phyloP scores from a whole-genome alignment of 1,140 invertebrate species.

The roundworm (Caenorhabditis elegans) region DNA sequence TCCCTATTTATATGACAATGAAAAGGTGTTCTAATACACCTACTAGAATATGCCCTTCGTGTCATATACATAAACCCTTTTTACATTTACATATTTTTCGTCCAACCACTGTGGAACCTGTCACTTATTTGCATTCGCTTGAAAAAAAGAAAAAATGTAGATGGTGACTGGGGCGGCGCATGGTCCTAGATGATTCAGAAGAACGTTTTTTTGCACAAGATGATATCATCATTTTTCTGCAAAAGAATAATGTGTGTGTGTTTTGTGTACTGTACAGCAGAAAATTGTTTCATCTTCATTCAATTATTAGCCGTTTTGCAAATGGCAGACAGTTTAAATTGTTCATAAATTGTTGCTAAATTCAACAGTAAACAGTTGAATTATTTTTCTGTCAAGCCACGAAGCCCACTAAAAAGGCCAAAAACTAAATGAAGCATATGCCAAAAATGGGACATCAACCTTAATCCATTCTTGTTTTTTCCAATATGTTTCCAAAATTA shows the following conservation, averaged over 20 bases:
- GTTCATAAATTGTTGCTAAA: too few relatives aligned
- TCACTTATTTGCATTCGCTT: background rate
- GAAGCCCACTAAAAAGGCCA: too few relatives aligned
- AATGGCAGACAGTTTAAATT: too few relatives aligned
- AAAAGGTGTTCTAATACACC: too few relatives aligned
- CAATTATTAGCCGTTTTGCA: too few relatives aligned
- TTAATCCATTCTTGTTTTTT: too few relatives aligned
- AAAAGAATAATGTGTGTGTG: background rate
- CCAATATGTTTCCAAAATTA: too few relatives aligned
- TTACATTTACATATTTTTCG: background rate
- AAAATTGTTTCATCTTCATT: background rate
- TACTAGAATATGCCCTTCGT: background rate
- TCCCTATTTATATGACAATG: too few relatives aligned
- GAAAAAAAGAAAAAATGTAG: background rate
- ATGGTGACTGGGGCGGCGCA: background rate
- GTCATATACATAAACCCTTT: background rate
- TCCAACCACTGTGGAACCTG: background rate
- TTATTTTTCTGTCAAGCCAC: too few relatives aligned
- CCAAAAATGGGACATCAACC: too few relatives aligned
- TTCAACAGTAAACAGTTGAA: too few relatives aligned
- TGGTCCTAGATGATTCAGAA: constrained; percentile 10
- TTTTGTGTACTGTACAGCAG: background rate
- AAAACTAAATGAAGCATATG: too few relatives aligned
- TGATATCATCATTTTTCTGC: background rate
- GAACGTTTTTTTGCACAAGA: background rate